A percentile compares a stretch with the other conserved stretches of the same genome.
Evolutionary conservation across 2,113 vertebrate genomes (phyloP).

Genomic region (Sylvietta virens): DNA sequence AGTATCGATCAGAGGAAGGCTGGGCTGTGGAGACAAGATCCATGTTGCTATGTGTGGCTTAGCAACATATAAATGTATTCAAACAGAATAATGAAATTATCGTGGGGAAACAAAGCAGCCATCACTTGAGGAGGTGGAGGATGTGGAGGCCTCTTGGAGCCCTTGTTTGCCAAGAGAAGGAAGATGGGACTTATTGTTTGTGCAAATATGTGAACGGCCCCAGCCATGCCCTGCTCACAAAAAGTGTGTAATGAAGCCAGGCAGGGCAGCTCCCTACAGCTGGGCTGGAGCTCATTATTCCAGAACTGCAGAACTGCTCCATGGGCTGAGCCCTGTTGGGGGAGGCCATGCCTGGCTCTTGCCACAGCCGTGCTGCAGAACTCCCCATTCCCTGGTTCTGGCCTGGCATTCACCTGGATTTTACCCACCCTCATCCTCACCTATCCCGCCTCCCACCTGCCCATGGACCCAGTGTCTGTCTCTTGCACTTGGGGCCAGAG

Average conservation of each 20-base stretch:
- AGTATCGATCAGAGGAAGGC: constrained; percentile 30
- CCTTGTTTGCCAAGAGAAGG: constrained; percentile 62
- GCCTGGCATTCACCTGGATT: neutral
- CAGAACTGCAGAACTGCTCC: neutral
- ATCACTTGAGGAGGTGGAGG: constrained; percentile 62
- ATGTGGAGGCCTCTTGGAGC: constrained; percentile 57
- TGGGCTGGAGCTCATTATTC: constrained; percentile 21
- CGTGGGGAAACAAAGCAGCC: constrained; percentile 64
- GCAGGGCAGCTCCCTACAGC: neutral
- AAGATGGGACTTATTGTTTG: constrained; percentile 58
- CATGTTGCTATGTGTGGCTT: constrained; percentile 68
- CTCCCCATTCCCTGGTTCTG: neutral
- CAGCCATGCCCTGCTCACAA: neutral
- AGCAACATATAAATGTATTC: constrained; percentile 71
- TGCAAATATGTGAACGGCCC: constrained; percentile 47
- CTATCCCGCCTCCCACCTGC: neutral
- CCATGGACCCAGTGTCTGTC: rapidly evolving
- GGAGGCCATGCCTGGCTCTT: neutral
- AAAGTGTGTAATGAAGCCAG: constrained; percentile 15
- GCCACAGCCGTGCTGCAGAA: rapidly evolving
- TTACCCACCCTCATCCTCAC: neutral
- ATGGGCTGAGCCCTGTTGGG: neutral
- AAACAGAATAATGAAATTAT: constrained; percentile 72
- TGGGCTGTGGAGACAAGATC: constrained; percentile 27
- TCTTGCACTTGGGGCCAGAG: neutral